Evolutionary conservation across 2,888 invertebrate genomes (phyloP).

Genomic region (Pimpla rufipes): DNA sequence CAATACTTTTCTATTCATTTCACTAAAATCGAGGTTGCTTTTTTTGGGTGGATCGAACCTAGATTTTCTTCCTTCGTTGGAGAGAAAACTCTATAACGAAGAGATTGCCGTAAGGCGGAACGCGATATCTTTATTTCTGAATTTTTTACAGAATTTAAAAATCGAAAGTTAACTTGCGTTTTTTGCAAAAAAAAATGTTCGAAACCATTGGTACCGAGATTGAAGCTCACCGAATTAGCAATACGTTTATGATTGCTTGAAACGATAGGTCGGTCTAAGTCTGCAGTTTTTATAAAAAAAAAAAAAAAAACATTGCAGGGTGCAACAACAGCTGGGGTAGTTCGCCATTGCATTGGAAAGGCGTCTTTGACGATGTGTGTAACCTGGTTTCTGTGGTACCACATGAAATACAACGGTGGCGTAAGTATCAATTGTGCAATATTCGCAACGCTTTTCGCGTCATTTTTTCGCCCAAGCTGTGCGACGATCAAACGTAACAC

Average conservation of each 20-base stretch:
- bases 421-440: conserved; percentile 86
- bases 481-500: not conserved
- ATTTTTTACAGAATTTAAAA: no score
- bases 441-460: not conserved
- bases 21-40: no score
- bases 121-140: no score
- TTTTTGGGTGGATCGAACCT: no score
- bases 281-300: no score
- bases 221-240: not conserved
- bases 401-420: conserved; percentile 93
- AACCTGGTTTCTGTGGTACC: conserved; percentile 89
- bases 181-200: no score
- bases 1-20: not conserved
- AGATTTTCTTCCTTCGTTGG: no score
- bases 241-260: no score
- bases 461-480: not conserved
- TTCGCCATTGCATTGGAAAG: conserved; percentile 90
- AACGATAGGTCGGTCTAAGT: no score
- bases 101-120: no score
- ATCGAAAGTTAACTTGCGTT: no score
- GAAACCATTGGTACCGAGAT: conserved; percentile 39
- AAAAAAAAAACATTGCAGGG: conserved; percentile 86
- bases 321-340: conserved; percentile 86
- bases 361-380: conserved; percentile 86
- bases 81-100: no score